Evolutionary conservation across 2,113 vertebrate species (phyloP).

Genomic region (Stomatorhinus ivindoensis): DNA sequence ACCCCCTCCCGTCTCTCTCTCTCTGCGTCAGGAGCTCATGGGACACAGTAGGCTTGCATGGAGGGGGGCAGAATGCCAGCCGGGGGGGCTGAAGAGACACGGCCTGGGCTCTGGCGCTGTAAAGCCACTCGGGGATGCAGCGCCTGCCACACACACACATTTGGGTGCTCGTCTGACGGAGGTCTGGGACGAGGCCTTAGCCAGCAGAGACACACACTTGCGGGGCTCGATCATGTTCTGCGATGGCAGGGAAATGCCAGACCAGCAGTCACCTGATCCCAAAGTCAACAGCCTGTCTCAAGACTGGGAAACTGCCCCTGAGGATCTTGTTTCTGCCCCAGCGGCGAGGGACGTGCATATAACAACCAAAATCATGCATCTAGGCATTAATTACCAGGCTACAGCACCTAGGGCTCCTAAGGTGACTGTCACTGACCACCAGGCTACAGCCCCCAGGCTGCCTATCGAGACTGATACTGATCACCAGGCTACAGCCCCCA

Average conservation of each 20-base stretch:
- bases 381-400: neutral
- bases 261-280: too few species aligned
- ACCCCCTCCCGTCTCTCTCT: conserved; percentile 43
- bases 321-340: conserved; percentile 5
- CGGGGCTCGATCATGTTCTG: neutral
- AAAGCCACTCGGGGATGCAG: neutral
- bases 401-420: neutral
- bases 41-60: conserved; percentile 38
- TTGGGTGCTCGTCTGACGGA: neutral
- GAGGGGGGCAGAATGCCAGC: conserved; percentile 31
- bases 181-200: neutral
- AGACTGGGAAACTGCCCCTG: neutral
- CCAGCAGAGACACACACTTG: neutral
- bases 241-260: neutral
- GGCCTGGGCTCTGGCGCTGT: neutral
- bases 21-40: conserved; percentile 51
- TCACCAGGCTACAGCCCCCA: neutral
- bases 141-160: neutral
- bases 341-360: neutral
- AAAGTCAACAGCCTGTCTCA: neutral
- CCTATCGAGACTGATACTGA: neutral
- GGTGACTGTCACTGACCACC: neutral
- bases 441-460: neutral
- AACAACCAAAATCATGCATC: neutral
- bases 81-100: conserved; percentile 36